Evolutionary conservation across 2,797 vertebrate genomes (phyloP).

Genomic region (Chaenodraco wilsoni): DNA sequence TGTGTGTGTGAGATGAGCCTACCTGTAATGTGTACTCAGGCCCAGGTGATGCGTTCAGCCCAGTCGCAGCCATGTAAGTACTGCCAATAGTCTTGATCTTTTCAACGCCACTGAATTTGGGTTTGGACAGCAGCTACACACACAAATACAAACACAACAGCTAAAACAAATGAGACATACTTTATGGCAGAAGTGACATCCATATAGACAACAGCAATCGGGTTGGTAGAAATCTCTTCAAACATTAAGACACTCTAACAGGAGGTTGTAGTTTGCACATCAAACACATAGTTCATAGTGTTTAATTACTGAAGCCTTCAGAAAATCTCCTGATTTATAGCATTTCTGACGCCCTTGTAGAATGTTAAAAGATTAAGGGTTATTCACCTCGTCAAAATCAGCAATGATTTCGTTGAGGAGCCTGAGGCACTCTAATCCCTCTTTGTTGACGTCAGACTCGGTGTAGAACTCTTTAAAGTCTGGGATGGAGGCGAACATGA

Average conservation of each 20-base stretch:
- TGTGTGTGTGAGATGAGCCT: conserved; percentile 22
- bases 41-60: conserved; percentile 88
- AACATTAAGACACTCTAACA: neutral
- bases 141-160: conserved; percentile 28
- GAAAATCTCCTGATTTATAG: neutral
- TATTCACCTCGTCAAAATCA: conserved; percentile 95
- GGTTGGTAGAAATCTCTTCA: too few relatives aligned
- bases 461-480: conserved; percentile 99
- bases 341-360: neutral
- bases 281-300: neutral
- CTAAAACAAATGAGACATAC: neutral
- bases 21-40: conserved; percentile 90
- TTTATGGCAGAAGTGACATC: neutral
- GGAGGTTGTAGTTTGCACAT: neutral
- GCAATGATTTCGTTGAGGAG: conserved; percentile 98
- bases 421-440: conserved; percentile 96
- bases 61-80: conserved; percentile 98
- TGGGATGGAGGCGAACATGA: conserved; percentile 98
- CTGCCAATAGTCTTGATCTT: conserved; percentile 99
- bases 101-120: conserved; percentile 98
- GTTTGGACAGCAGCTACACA: conserved; percentile 92
- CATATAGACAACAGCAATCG: neutral
- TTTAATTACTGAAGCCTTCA: neutral
- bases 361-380: neutral
- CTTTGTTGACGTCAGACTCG: conserved; percentile 98